These are phyloP conservation scores for Epizoanthus rinbou DNA, from an alignment of 92 coral and sea anemone genomes.

Conservation along the genomic window DNA sequence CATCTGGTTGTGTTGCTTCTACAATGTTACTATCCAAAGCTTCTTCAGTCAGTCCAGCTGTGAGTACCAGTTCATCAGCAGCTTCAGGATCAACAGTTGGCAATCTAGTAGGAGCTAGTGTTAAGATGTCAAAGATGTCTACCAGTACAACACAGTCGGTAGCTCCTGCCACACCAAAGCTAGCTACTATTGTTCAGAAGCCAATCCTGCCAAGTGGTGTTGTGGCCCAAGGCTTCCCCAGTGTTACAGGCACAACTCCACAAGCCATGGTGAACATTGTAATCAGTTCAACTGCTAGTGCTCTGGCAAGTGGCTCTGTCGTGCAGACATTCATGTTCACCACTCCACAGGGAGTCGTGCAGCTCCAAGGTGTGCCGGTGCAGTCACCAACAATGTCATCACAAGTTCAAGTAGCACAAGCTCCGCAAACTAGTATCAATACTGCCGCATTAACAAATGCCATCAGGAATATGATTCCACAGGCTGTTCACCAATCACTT, in stretches of 20 bases:
- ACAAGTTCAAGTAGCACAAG: slow-evolving; percentile 1
- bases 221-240: slow-evolving; percentile 20
- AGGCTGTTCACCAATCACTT: slow-evolving; percentile 15
- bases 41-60: slow-evolving; percentile 6
- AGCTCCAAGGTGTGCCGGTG: slow-evolving; percentile 39
- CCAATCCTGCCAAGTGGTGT: slow-evolving; percentile 32
- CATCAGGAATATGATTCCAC: slow-evolving; percentile 2
- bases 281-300: slow-evolving; percentile 32
- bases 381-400: neutral
- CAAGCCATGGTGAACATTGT: slow-evolving; percentile 29
- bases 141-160: neutral
- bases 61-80: neutral
- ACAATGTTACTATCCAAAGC: neutral
- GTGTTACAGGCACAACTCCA: slow-evolving; percentile 33
- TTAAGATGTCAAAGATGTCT: neutral
- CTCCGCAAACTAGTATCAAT: slow-evolving; percentile 4
- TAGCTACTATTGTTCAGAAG: slow-evolving; percentile 40
- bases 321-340: slow-evolving; percentile 44
- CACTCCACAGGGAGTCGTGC: slow-evolving; percentile 41
- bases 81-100: neutral
- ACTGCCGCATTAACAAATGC: slow-evolving; percentile 6
- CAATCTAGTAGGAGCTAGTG: neutral
- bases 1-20: slow-evolving; percentile 22
- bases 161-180: slow-evolving; percentile 17
- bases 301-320: slow-evolving; percentile 22